These are phyloP conservation scores for Chloroclysta siterata DNA, from an alignment of 2,888 invertebrate species.

Conservation along the genomic window DNA sequence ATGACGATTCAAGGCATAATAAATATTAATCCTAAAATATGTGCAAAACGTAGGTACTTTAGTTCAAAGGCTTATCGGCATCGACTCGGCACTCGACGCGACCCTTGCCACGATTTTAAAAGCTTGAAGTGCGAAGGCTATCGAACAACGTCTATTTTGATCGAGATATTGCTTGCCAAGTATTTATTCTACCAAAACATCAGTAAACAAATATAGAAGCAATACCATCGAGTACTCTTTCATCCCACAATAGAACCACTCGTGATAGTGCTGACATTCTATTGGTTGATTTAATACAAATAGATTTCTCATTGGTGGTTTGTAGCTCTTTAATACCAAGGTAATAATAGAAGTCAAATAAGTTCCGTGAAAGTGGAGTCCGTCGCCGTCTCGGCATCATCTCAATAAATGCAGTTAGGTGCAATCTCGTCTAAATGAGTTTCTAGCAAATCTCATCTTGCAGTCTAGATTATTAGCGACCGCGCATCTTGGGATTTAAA, in stretches of 20 bases:
- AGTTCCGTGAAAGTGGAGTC: conserved; percentile 19
- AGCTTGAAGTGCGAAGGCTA: conserved; percentile 42
- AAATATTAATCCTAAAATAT: conserved; percentile 20
- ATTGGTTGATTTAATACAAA: background rate
- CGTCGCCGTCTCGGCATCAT: conserved; percentile 38
- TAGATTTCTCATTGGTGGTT: background rate
- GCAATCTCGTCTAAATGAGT: conserved; percentile 69
- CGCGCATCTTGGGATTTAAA: conserved; percentile 32
- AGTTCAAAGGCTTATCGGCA: conserved; percentile 48
- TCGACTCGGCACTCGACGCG: conserved; percentile 47
- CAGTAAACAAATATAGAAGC: conserved; percentile 5
- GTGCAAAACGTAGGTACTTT: conserved; percentile 25
- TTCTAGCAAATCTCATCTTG: conserved; percentile 57
- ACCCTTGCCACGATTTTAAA: conserved; percentile 39
- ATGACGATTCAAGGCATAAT: no score
- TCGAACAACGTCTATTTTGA: conserved; percentile 31
- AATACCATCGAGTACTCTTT: background rate
- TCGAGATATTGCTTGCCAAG: conserved; percentile 7
- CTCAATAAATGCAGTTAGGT: conserved; percentile 64
- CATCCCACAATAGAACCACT: background rate
- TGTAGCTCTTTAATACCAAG: background rate
- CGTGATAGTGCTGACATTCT: background rate
- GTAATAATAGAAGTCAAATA: conserved; percentile 17
- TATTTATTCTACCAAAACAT: conserved; percentile 6
- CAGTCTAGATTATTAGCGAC: conserved; percentile 53